phyloP scores from a whole-genome alignment of 2,888 invertebrate species.

The Psylliodes chrysocephalus region DNA sequence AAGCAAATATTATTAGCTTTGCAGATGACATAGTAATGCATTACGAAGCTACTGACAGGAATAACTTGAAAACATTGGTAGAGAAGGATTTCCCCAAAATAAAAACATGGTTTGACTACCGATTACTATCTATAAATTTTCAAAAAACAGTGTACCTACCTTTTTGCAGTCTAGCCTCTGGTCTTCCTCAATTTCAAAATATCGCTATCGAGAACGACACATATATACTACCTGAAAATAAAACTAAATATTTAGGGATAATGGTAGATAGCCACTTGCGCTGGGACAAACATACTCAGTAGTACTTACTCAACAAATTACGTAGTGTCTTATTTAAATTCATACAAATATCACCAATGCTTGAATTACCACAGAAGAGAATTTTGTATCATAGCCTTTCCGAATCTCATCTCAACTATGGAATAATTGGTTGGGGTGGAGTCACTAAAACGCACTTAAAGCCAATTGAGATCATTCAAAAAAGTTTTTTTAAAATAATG shows the following conservation, averaged over 20 bases:
- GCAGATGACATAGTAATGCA: constrained; percentile 20
- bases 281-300: background rate
- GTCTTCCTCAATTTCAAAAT: background rate
- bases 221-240: background rate
- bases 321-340: background rate
- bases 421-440: background rate
- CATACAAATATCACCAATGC: background rate
- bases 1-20: constrained; percentile 13
- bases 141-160: constrained; percentile 3
- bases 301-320: background rate
- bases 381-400: background rate
- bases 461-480: background rate
- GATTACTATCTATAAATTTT: background rate
- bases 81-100: constrained; percentile 1
- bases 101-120: background rate
- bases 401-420: background rate
- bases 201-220: background rate
- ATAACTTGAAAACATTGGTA: background rate
- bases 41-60: constrained; percentile 3
- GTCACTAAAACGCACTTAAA: background rate
- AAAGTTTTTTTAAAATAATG: background rate
- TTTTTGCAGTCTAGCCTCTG: background rate
- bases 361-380: background rate
- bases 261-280: background rate
- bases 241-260: constrained; percentile 15